phyloP scores from a whole-genome alignment of 2,113 vertebrate genomes.

The Pollimyrus isidori region DNA sequence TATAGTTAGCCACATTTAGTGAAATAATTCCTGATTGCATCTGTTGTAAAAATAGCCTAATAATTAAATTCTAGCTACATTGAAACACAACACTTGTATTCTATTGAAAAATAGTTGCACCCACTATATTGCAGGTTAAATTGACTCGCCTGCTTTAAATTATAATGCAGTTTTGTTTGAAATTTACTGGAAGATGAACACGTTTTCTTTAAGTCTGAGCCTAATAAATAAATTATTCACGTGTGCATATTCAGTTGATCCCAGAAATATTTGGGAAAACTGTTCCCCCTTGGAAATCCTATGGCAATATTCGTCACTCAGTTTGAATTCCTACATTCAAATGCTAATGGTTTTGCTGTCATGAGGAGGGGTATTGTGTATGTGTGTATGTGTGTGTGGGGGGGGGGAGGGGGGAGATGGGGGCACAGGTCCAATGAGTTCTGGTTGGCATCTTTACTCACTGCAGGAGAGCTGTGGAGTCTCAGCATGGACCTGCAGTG shows the following conservation, averaged over 20 bases:
- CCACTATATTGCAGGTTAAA: background rate
- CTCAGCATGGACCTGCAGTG: background rate
- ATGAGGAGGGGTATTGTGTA: background rate
- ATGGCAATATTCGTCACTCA: background rate
- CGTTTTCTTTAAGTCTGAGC: background rate
- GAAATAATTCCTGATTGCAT: background rate
- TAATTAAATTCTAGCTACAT: background rate
- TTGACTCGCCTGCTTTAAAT: background rate
- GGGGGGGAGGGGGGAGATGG: background rate
- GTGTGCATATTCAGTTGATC: background rate
- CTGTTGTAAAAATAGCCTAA: background rate
- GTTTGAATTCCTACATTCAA: background rate
- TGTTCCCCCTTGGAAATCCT: background rate
- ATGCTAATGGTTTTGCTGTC: background rate
- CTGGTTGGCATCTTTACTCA: background rate
- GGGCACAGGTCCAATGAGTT: background rate
- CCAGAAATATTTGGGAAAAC: background rate
- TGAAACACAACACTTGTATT: background rate
- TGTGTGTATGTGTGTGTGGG: background rate
- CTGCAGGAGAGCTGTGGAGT: background rate
- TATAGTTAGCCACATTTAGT: background rate
- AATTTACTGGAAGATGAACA: background rate
- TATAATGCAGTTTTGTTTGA: background rate
- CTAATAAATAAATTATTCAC: background rate
- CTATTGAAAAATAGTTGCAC: background rate